phyloP scores from a whole-genome alignment of 1,140 invertebrate genomes.

The Drosophila fuyamai region DNA sequence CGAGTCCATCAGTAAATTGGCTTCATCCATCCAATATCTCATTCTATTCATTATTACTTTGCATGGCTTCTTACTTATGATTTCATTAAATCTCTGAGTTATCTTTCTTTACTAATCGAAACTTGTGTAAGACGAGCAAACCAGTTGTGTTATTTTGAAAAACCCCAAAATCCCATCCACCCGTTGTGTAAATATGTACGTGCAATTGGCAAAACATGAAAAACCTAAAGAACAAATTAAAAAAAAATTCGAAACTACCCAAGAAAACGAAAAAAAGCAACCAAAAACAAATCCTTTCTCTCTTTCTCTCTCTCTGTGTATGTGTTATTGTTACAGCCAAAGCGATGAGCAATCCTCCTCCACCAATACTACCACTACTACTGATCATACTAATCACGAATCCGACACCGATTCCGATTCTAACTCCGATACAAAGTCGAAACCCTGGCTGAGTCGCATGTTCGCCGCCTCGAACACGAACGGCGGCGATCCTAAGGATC shows the following conservation, averaged over 20 bases:
- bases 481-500: constrained; percentile 40
- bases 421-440: constrained; percentile 69
- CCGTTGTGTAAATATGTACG: constrained; percentile 47
- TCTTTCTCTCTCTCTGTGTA: constrained; percentile 75
- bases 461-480: constrained; percentile 60
- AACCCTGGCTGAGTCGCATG: constrained; percentile 84
- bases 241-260: constrained; percentile 37
- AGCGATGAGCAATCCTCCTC: constrained; percentile 78
- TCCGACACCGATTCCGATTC: constrained; percentile 62
- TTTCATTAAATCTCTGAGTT: constrained; percentile 52
- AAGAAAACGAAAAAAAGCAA: constrained; percentile 34
- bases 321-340: constrained; percentile 84
- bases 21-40: constrained; percentile 38
- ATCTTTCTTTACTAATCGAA: constrained; percentile 57
- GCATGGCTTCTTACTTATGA: constrained; percentile 75
- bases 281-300: constrained; percentile 66
- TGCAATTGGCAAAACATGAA: constrained; percentile 50
- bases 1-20: constrained; percentile 58
- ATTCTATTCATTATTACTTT: constrained; percentile 53
- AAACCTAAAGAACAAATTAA: constrained; percentile 9
- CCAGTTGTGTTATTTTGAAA: constrained; percentile 23
- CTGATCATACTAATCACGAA: constrained; percentile 72
- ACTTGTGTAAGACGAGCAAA: constrained; percentile 50
- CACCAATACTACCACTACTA: constrained; percentile 79
- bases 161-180: constrained; percentile 34